Evolutionary conservation across 2,113 vertebrate genomes (phyloP).

Genomic region (Microcebus griseorufus): DNA sequence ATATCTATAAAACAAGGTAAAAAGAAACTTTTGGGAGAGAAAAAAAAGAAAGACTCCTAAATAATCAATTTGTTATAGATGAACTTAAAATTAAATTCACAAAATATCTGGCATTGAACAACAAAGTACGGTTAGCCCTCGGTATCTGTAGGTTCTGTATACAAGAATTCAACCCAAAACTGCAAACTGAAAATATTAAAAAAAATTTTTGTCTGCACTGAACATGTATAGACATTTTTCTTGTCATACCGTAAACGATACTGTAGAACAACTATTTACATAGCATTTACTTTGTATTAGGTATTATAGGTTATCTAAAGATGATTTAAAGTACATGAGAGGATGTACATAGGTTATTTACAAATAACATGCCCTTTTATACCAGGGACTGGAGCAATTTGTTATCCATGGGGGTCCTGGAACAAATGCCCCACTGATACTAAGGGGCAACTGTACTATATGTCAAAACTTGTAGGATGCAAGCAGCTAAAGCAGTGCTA

Average conservation of each 20-base stretch:
- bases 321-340: neutral
- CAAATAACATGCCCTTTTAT: neutral
- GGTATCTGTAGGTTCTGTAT: neutral
- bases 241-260: neutral
- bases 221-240: neutral
- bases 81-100: neutral
- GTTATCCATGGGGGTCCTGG: neutral
- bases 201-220: neutral
- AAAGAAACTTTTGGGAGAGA: neutral
- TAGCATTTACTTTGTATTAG: neutral
- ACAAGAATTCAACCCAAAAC: neutral
- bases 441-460: neutral
- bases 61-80: neutral
- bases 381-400: neutral
- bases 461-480: neutral
- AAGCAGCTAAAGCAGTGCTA: conserved; percentile 12
- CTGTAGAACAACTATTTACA: neutral
- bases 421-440: neutral
- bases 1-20: neutral
- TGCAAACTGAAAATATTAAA: neutral
- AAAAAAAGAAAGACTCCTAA: neutral
- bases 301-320: neutral
- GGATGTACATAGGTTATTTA: neutral
- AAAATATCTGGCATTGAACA: neutral
- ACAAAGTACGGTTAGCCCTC: neutral